Evolutionary conservation across 2,888 invertebrate genomes (phyloP).

Genomic region (Masnerella sp.): DNA sequence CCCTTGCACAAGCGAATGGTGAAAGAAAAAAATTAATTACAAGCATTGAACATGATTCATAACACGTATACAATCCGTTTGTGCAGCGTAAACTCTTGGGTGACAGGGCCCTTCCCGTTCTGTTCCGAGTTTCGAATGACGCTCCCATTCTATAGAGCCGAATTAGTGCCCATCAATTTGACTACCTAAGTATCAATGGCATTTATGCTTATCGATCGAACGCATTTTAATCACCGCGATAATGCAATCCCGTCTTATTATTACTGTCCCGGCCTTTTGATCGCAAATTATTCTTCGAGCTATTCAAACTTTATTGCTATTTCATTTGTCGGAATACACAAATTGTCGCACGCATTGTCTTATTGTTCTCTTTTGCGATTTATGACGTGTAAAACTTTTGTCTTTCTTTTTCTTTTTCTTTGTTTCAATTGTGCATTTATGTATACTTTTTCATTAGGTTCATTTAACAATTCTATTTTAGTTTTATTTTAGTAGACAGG

Average conservation of each 20-base stretch:
- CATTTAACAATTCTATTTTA: too few relatives aligned
- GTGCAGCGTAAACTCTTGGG: constrained; percentile 70
- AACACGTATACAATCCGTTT: constrained; percentile 28
- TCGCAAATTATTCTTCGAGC: constrained; percentile 19
- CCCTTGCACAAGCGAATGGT: not conserved
- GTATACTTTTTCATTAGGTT: not conserved
- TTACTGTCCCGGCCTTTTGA: constrained; percentile 19
- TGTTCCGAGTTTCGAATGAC: constrained; percentile 63
- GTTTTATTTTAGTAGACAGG: too few relatives aligned
- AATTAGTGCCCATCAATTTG: constrained; percentile 67
- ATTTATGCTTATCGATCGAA: constrained; percentile 60
- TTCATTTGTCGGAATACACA: constrained; percentile 1
- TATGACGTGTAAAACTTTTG: constrained; percentile 17
- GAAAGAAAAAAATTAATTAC: constrained; percentile 28
- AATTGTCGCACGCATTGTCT: not conserved
- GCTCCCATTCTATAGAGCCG: constrained; percentile 68
- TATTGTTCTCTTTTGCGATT: constrained; percentile 15
- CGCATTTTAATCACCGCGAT: constrained; percentile 45
- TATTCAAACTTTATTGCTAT: constrained; percentile 15
- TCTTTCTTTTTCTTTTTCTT: not conserved
- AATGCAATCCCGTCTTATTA: constrained; percentile 23
- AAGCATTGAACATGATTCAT: constrained; percentile 26
- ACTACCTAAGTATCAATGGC: constrained; percentile 60
- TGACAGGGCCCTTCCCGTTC: constrained; percentile 73
- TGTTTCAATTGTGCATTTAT: too few relatives aligned